Conservation (phyloP, 1,140 invertebrate species). For the Drosophila melanogaster region DNA sequence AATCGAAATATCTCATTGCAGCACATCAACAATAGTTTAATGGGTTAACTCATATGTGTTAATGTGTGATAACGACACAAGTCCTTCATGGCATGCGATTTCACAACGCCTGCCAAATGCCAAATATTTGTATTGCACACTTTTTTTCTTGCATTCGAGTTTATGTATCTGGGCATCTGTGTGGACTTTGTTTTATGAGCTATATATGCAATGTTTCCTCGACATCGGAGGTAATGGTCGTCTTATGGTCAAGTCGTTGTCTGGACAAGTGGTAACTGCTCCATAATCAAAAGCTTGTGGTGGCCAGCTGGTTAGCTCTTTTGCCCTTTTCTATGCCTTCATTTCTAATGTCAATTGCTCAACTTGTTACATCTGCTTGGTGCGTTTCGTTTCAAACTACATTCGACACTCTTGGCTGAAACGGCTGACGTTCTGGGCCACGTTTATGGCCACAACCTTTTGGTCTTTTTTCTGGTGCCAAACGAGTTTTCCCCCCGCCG, state of each 20-base stretch:
- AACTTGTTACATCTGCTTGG: slow-evolving; percentile 21
- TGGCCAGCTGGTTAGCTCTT: slow-evolving; percentile 33
- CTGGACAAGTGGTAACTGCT: slow-evolving; percentile 63
- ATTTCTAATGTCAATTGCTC: slow-evolving; percentile 37
- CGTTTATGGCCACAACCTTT: slow-evolving; percentile 18
- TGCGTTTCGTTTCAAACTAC: neutral
- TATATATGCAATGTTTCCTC: slow-evolving; percentile 30
- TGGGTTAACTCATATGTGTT: slow-evolving; percentile 10
- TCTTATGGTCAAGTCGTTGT: slow-evolving; percentile 33
- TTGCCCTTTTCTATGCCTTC: slow-evolving; percentile 15
- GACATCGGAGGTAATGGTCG: neutral
- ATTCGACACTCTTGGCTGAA: slow-evolving; percentile 11
- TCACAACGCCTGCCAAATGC: slow-evolving; percentile 7
- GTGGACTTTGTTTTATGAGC: slow-evolving; percentile 35
- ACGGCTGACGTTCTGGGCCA: slow-evolving; percentile 10
- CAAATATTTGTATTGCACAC: slow-evolving; percentile 1
- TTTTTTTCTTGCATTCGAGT: slow-evolving; percentile 26
- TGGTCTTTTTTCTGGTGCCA: neutral
- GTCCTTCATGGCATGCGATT: slow-evolving; percentile 9
- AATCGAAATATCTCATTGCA: neutral
- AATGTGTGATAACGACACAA: slow-evolving; percentile 5
- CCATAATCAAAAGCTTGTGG: slow-evolving; percentile 48
- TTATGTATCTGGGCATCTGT: neutral
- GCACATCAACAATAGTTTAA: slow-evolving; percentile 1
- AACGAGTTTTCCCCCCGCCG: slow-evolving; percentile 3